Evolutionary conservation across 2,797 vertebrate species (phyloP).

Genomic region (Austrolebias charrua): DNA sequence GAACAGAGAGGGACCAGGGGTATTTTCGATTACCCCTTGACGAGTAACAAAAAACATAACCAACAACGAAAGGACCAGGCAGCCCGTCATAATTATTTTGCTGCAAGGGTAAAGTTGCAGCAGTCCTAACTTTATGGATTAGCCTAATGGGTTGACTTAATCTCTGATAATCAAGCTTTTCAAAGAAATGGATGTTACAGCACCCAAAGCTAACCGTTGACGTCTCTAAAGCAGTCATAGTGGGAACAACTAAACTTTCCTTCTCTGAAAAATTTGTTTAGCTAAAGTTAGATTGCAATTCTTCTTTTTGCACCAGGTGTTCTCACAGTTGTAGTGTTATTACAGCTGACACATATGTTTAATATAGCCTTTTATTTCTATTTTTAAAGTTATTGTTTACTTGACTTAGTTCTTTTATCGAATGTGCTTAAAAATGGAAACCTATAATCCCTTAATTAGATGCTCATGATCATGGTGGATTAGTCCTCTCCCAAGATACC

Average conservation of each 20-base stretch:
- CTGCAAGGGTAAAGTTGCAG: not conserved
- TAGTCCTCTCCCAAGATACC: conserved; percentile 3
- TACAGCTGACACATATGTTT: conserved; percentile 17
- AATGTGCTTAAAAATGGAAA: conserved; percentile 4
- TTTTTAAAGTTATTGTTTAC: conserved; percentile 12
- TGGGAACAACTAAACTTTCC: not conserved
- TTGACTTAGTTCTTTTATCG: conserved; percentile 15
- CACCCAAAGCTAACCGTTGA: conserved; percentile 6
- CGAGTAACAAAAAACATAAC: too few species aligned
- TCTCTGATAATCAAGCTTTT: conserved; percentile 1
- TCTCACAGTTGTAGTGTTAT: not conserved
- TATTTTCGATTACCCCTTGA: too few species aligned
- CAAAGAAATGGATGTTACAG: conserved; percentile 15
- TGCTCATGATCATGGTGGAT: conserved; percentile 14
- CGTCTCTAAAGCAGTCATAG: conserved; percentile 4
- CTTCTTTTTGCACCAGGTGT: conserved; percentile 1
- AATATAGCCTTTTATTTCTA: conserved; percentile 5
- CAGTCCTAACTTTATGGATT: not conserved
- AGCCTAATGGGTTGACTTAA: not conserved
- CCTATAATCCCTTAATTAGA: conserved; percentile 9
- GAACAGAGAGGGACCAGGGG: too few species aligned
- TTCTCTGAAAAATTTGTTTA: conserved; percentile 9
- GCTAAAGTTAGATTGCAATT: conserved; percentile 22
- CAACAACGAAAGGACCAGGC: too few species aligned
- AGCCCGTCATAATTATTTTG: too few species aligned